Evolutionary conservation across 2,888 invertebrate genomes (phyloP).

Genomic region (Cloeon dipterum): DNA sequence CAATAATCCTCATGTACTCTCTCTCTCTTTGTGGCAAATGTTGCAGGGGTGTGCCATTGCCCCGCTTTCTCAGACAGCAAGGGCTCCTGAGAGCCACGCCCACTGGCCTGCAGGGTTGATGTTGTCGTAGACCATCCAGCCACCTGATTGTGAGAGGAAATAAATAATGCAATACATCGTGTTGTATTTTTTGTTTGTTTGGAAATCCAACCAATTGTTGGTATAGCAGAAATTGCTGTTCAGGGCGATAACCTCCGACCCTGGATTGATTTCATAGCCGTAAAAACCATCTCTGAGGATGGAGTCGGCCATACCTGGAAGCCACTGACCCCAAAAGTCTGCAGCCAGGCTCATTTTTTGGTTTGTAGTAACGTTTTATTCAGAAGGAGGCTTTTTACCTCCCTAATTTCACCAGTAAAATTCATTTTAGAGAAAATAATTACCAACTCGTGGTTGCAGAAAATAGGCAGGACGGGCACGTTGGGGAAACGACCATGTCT

Average conservation of each 20-base stretch:
- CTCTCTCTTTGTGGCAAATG: slow-evolving; percentile 49
- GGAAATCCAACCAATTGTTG: not conserved
- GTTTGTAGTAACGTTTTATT: slow-evolving; percentile 10
- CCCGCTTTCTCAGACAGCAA: slow-evolving; percentile 42
- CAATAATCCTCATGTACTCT: slow-evolving; percentile 40
- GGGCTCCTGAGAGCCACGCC: slow-evolving; percentile 57
- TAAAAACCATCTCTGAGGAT: not conserved
- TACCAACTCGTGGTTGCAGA: slow-evolving; percentile 82
- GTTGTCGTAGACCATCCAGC: slow-evolving; percentile 44
- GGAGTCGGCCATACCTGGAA: slow-evolving; percentile 22
- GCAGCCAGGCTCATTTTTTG: too few relatives aligned
- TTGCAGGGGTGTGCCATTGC: slow-evolving; percentile 55
- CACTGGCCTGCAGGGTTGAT: slow-evolving; percentile 52
- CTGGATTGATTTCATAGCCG: not conserved
- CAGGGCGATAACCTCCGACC: not conserved
- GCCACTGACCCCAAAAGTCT: slow-evolving; percentile 45
- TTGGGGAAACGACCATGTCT: slow-evolving; percentile 30
- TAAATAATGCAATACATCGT: too few relatives aligned
- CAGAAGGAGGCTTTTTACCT: too few relatives aligned
- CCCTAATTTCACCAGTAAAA: too few relatives aligned
- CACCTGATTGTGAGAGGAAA: too few relatives aligned
- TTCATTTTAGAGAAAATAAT: too few relatives aligned
- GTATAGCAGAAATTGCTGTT: not conserved
- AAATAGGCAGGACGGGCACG: slow-evolving; percentile 35
- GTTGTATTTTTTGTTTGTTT: too few relatives aligned